A percentile compares a stretch with the other conserved stretches of the same genome.
Conservation (phyloP, 2,888 invertebrate species). For the Hirtodrosophila confusa region DNA sequence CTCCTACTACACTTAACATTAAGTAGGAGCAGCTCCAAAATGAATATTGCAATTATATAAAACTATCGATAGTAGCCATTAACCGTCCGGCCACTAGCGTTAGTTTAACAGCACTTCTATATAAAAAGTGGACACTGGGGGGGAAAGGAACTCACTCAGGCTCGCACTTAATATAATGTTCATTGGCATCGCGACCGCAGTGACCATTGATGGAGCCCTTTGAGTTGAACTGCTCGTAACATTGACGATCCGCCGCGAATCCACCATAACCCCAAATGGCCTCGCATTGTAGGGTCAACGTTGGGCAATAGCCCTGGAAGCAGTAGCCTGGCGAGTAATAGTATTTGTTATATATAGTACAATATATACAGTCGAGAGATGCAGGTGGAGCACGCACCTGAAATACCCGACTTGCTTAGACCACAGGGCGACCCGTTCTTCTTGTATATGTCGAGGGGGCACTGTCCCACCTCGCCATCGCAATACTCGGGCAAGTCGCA, state of each 20-base stretch:
- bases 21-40: too few relatives aligned
- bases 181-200: conserved; percentile 92
- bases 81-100: too few relatives aligned
- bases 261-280: conserved; percentile 97
- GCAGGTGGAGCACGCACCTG: conserved; percentile 67
- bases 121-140: too few relatives aligned
- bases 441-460: conserved; percentile 94
- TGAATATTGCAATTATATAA: too few relatives aligned
- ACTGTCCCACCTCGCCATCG: conserved; percentile 94
- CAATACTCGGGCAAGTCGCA: conserved; percentile 98
- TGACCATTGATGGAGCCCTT: conserved; percentile 98
- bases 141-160: conserved; percentile 88
- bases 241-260: conserved; percentile 92
- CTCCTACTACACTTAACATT: too few relatives aligned
- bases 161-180: conserved; percentile 93
- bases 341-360: too few relatives aligned
- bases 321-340: conserved; percentile 88
- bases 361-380: too few relatives aligned
- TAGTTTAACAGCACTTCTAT: not conserved
- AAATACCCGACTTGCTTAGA: conserved; percentile 83
- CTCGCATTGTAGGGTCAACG: conserved; percentile 94
- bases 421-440: conserved; percentile 97
- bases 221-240: conserved; percentile 97
- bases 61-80: too few relatives aligned
- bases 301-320: conserved; percentile 96